Percentiles rank a stretch among this genome's conserved stretches.
phyloP scores from a whole-genome alignment of 2,888 invertebrate species.

The Phyllotreta striolata region DNA sequence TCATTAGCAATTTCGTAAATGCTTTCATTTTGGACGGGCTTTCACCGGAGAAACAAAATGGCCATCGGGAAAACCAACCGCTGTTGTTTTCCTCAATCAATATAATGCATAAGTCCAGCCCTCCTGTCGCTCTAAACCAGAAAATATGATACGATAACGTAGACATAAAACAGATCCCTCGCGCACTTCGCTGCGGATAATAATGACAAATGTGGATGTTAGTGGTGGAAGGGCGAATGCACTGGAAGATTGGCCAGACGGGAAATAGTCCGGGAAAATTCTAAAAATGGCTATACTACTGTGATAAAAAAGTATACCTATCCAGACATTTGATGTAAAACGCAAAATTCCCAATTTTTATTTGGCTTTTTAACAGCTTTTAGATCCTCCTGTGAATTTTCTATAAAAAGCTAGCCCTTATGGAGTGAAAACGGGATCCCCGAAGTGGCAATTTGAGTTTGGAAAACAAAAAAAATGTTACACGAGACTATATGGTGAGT shows the following conservation, averaged over 20 bases:
- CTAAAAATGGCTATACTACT: background rate
- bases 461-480: too few species aligned
- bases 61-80: slow-evolving; percentile 16
- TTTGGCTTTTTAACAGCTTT: too few species aligned
- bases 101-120: slow-evolving; percentile 37
- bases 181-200: slow-evolving; percentile 41
- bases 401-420: too few species aligned
- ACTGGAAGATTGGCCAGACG: slow-evolving; percentile 27
- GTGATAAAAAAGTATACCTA: too few species aligned
- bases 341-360: too few species aligned
- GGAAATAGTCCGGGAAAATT: slow-evolving; percentile 5
- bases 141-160: slow-evolving; percentile 47
- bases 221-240: slow-evolving; percentile 25
- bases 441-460: too few species aligned
- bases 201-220: slow-evolving; percentile 45
- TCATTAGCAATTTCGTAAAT: too few species aligned
- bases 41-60: slow-evolving; percentile 26
- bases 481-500: too few species aligned
- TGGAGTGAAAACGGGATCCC: too few species aligned
- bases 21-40: too few species aligned
- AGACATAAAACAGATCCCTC: slow-evolving; percentile 41
- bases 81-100: slow-evolving; percentile 40
- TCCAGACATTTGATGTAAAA: too few species aligned
- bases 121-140: slow-evolving; percentile 46
- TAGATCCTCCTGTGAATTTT: too few species aligned